Base-by-base conservation (phyloP, 2,888 invertebrate species). In the Chrysodeixis includens region DNA sequence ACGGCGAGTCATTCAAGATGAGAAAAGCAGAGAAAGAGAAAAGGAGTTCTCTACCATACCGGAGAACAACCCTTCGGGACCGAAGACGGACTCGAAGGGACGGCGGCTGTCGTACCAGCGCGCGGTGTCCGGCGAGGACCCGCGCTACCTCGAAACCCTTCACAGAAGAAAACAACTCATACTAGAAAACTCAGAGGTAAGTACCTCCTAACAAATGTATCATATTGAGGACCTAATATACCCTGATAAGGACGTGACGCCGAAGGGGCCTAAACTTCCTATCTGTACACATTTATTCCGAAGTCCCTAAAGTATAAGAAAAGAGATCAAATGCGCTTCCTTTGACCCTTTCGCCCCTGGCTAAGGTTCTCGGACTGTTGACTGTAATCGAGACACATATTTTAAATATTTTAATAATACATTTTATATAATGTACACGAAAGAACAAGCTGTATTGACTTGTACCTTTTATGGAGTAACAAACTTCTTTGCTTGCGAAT, bases 61-160 rank as follows among this genome's bases (percentile, higher is more conserved):
- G 0, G 92, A 91, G 54, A 86, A 86, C 57, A 85, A 85, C 44
- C 67, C 72, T 1, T 78, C 77, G 16, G 83, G 78, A 1, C 69
- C 85, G 2, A 86, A 81, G 44, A 73, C 72, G 0, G 92, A 93
- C 60, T 83, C 83, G 8, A 93, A 92, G 60, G 93, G 92, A 0
- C 84, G 94, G 9, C 81, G 94, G 61, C 76, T 93, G n/a, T 94
- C 94, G 0, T 94, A 94, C 72, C 93, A 93, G 78, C 85, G 94
- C 10, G 94, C 94, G 0, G 93, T 94, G 1, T 94, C 94, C 0
- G 93, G 94, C 0, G 94, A 94, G 74, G 94, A 94, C 56, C 92
- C 93, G 0, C 83, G 86, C 12, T 86, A 88, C 67, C 86, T 86
- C 5, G 92, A 93, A 32, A 75, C 84, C 56, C 79, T 76, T 18